phyloP scores from a whole-genome alignment of 2,113 vertebrate genomes.

The Odontesthes bonariensis region DNA sequence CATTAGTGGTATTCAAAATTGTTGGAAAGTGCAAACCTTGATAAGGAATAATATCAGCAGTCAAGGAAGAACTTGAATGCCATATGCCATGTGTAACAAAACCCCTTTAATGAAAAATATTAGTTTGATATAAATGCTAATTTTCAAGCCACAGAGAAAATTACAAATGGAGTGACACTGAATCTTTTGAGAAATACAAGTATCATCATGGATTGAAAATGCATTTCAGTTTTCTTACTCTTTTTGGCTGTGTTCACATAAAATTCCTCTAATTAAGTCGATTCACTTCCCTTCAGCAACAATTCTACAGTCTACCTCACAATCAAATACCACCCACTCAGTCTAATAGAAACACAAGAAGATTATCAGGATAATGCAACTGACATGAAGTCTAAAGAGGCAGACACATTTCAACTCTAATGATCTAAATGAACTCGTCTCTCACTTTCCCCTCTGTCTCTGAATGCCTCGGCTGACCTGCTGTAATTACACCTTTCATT shows the following conservation, averaged over 20 bases:
- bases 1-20: slow-evolving; percentile 47
- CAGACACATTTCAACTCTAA: slow-evolving; percentile 72
- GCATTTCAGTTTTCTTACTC: slow-evolving; percentile 8
- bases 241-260: slow-evolving; percentile 25
- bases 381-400: slow-evolving; percentile 69
- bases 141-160: neutral
- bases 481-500: slow-evolving; percentile 82
- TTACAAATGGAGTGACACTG: neutral
- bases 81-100: neutral
- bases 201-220: neutral
- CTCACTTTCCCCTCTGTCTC: slow-evolving; percentile 50
- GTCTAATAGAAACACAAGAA: slow-evolving; percentile 63
- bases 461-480: slow-evolving; percentile 68
- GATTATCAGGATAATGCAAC: slow-evolving; percentile 58
- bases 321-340: slow-evolving; percentile 58
- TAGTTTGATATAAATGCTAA: neutral
- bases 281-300: slow-evolving; percentile 47
- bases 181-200: neutral
- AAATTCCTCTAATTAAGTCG: slow-evolving; percentile 66
- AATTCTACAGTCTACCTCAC: slow-evolving; percentile 47
- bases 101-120: slow-evolving; percentile 10
- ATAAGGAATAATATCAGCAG: slow-evolving; percentile 6
- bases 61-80: slow-evolving; percentile 5
- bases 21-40: slow-evolving; percentile 9
- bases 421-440: slow-evolving; percentile 76